Evolutionary conservation across 2,113 vertebrate genomes (phyloP).

Genomic region (Silurus glanis): DNA sequence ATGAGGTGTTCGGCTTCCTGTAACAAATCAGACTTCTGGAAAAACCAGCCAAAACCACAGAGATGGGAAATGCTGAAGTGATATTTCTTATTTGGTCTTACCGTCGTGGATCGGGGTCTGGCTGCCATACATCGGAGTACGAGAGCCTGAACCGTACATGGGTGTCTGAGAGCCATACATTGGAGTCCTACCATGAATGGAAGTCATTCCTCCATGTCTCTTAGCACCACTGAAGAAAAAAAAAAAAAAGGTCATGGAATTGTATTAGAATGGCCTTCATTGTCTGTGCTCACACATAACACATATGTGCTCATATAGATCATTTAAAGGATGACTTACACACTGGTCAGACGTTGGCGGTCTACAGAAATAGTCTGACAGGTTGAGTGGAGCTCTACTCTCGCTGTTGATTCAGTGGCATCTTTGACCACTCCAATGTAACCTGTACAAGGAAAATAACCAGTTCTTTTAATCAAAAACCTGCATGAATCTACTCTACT

Average conservation of each 20-base stretch:
- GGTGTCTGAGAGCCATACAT: constrained; percentile 93
- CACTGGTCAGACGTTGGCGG: constrained; percentile 84
- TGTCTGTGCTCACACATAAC: neutral
- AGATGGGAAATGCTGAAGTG: neutral
- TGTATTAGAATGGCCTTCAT: neutral
- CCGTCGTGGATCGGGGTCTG: constrained; percentile 92
- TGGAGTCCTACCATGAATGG: constrained; percentile 83
- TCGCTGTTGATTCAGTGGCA: constrained; percentile 88
- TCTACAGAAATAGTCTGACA: constrained; percentile 98
- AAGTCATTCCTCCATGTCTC: constrained; percentile 80
- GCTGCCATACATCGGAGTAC: constrained; percentile 91
- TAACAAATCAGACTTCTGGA: neutral
- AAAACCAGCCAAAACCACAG: neutral
- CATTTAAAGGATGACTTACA: constrained; percentile 69
- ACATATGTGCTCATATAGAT: no score
- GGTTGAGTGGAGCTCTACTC: constrained; percentile 91
- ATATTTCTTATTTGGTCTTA: constrained; percentile 60
- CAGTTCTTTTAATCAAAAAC: neutral
- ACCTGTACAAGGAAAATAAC: constrained; percentile 67
- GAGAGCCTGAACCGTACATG: constrained; percentile 88
- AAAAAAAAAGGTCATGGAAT: neutral
- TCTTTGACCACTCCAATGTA: constrained; percentile 95
- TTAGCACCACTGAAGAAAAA: constrained; percentile 75
- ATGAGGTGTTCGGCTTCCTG: constrained; percentile 89
- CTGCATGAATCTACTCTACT: neutral